Evolutionary conservation across 2,797 vertebrate genomes (phyloP).

Genomic region (Pangasius larnaudii): DNA sequence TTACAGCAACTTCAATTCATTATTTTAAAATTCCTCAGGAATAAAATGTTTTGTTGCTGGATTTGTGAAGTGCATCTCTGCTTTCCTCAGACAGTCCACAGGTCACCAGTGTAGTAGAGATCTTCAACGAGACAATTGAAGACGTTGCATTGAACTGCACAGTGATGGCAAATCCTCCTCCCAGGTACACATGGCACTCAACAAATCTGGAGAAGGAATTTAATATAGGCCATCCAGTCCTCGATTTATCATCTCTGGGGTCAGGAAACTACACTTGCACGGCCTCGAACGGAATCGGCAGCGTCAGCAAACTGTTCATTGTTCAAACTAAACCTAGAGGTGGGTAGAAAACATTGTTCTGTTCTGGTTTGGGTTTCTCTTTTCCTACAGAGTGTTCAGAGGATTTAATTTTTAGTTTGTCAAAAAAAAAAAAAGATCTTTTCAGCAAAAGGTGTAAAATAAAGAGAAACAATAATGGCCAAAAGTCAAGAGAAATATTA

Average conservation of each 20-base stretch:
- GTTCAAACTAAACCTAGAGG: constrained; percentile 20
- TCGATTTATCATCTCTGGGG: not conserved
- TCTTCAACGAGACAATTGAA: not conserved
- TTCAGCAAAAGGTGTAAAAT: not conserved
- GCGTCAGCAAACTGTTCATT: constrained; percentile 25
- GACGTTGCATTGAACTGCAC: constrained; percentile 24
- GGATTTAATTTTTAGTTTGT: not conserved
- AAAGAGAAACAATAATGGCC: not conserved
- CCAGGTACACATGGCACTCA: constrained; percentile 37
- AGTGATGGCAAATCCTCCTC: constrained; percentile 39
- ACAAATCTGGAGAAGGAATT: not conserved
- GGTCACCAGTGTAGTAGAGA: constrained; percentile 23
- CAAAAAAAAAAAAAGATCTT: not conserved
- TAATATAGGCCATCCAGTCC: not conserved
- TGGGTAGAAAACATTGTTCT: not conserved
- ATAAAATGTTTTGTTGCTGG: not conserved
- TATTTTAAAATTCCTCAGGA: not conserved
- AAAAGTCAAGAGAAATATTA: not conserved
- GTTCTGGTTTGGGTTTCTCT: not conserved
- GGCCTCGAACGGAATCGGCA: constrained; percentile 34
- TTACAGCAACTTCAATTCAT: not conserved
- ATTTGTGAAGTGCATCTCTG: constrained; percentile 11
- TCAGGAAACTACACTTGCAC: constrained; percentile 50
- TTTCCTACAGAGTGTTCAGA: not conserved
- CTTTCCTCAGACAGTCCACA: constrained; percentile 38